Base-by-base conservation (phyloP, 2,797 vertebrate genomes). In the Pogonophryne albipinna region DNA sequence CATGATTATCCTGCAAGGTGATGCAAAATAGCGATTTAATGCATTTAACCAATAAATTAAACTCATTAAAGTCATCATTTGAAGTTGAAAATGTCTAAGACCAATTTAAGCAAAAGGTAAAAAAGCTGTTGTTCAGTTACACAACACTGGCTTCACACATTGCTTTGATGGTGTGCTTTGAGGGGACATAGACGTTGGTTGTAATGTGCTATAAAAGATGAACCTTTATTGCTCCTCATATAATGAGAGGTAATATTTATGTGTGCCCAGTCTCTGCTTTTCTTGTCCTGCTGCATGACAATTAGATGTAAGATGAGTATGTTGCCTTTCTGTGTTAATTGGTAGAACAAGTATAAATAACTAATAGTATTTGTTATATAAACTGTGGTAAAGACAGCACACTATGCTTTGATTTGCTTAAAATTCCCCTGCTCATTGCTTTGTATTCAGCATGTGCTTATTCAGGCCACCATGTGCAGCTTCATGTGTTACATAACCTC, bases 401-500 rank as follows among this genome's bases (percentile, higher is more conserved):
- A 38, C 9, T n/a, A 2, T 23, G 10, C 2, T 20, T 46, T 23
- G 19, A 9, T 7, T 4, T 61, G 0, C 34, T 5, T 11, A 1
- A 0, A 19, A 47, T 14, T 6, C 0, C 3, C 23, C 46, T 19
- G 9, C 19, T 13, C 17, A 9, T 15, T 67, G 13, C 34, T 7
- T 38, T 58, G 42, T 45, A 10, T 70, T 51, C 7, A 69, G 15
- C 27, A 17, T 47, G 10, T 66, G 15, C 11, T 23, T 46, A 44
- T 34, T 3, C n/a, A 55, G 63, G 61, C 10, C 31, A n/a, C 50
- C 47, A 8, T 65, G 63, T 83, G 69, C 57, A 31, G 75, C 49
- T 71, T 71, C 47, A 51, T 59, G 66, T 67, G 60, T 91, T 90
- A 71, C 80, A 56, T 89, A 89, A 90, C 66, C 60, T 74, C 41